These are phyloP conservation scores for Hoplostethus mediterraneus DNA, from an alignment of 2,797 vertebrate genomes.

Conservation along the genomic window DNA sequence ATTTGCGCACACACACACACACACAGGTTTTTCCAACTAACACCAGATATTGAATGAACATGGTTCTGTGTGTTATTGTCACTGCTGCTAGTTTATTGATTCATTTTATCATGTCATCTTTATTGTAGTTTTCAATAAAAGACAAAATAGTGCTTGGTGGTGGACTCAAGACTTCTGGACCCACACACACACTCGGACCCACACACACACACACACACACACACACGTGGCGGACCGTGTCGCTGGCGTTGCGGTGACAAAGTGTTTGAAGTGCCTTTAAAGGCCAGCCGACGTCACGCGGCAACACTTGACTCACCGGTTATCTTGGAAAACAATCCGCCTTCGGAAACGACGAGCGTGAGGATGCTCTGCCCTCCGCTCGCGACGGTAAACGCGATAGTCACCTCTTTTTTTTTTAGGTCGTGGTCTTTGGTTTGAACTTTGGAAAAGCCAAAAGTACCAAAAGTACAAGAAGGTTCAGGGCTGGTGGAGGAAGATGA, in stretches of 20 bases:
- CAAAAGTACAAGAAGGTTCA: too few relatives aligned
- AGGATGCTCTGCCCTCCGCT: slow-evolving; percentile 24
- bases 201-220: neutral
- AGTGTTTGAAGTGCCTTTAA: slow-evolving; percentile 55
- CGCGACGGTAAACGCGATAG: neutral
- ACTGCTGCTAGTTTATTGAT: too few relatives aligned
- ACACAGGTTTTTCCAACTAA: neutral
- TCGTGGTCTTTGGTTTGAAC: too few relatives aligned
- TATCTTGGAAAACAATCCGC: slow-evolving; percentile 43
- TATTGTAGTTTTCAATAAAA: too few relatives aligned
- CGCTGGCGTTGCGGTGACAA: slow-evolving; percentile 35
- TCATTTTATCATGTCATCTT: too few relatives aligned
- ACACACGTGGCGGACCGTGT: slow-evolving; percentile 18
- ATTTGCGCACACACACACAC: too few relatives aligned
- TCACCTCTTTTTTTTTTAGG: neutral
- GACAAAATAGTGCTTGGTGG: too few relatives aligned
- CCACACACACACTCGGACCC: neutral
- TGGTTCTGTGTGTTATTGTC: too few relatives aligned
- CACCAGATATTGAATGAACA: too few relatives aligned
- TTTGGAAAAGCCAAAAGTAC: too few relatives aligned
- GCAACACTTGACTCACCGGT: slow-evolving; percentile 17
- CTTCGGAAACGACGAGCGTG: slow-evolving; percentile 15
- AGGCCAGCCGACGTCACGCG: slow-evolving; percentile 50
- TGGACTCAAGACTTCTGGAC: too few relatives aligned
- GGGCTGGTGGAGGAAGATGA: too few relatives aligned